These are phyloP conservation scores for Drosophila niveifrons DNA, from an alignment of 2,888 invertebrate species.

Conservation along the genomic window DNA sequence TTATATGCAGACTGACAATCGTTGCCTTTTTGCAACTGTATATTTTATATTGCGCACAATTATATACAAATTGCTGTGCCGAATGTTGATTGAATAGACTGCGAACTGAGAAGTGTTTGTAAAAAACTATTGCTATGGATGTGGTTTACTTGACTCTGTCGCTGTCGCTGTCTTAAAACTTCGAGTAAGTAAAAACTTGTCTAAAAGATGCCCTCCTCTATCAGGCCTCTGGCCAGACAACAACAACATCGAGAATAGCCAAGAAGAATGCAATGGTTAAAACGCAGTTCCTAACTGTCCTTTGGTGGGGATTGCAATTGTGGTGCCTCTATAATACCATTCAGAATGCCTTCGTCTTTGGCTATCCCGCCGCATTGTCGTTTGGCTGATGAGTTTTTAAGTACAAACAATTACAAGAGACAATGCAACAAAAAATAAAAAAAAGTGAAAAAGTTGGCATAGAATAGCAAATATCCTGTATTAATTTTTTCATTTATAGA, in stretches of 20 bases:
- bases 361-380: constrained; percentile 62
- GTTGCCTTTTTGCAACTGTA: constrained; percentile 10
- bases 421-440: constrained; percentile 47
- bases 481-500: neutral
- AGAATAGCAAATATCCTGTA: constrained; percentile 4
- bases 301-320: constrained; percentile 47
- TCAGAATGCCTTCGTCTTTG: constrained; percentile 26
- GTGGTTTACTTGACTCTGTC: constrained; percentile 26
- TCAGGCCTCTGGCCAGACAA: constrained; percentile 50
- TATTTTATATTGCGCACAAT: constrained; percentile 47
- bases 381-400: constrained; percentile 80
- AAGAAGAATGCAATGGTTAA: constrained; percentile 59
- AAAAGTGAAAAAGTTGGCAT: too few species aligned
- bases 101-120: constrained; percentile 7
- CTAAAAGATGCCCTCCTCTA: constrained; percentile 30
- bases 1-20: constrained; percentile 58
- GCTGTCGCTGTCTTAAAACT: constrained; percentile 15
- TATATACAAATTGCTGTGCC: constrained; percentile 56
- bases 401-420: constrained; percentile 78
- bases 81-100: constrained; percentile 70
- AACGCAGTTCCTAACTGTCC: constrained; percentile 54
- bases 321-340: constrained; percentile 25
- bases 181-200: constrained; percentile 22
- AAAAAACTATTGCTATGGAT: neutral
- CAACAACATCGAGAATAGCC: neutral